Evolutionary conservation across 2,113 vertebrate species (phyloP).

Genomic region (Hippocampus guttulatus): DNA sequence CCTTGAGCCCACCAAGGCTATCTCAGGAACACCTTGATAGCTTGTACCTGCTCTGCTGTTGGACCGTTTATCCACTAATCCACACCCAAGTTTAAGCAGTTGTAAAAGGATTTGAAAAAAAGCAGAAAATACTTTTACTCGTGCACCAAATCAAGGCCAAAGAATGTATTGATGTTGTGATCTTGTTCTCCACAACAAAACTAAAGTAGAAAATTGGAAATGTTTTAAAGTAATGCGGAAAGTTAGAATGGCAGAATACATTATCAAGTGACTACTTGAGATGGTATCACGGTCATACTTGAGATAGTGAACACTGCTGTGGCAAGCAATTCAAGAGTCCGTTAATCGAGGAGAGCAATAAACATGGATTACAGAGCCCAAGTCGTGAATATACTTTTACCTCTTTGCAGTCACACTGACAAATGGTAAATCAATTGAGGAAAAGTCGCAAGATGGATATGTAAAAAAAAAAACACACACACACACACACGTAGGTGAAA

Average conservation of each 20-base stretch:
- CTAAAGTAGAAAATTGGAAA: slow-evolving; percentile 3
- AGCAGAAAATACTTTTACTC: slow-evolving; percentile 50
- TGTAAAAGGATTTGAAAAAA: slow-evolving; percentile 62
- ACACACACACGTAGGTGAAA: neutral
- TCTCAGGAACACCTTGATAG: slow-evolving; percentile 67
- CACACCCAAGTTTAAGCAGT: slow-evolving; percentile 62
- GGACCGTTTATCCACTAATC: slow-evolving; percentile 69
- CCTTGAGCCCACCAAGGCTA: slow-evolving; percentile 49
- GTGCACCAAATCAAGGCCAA: slow-evolving; percentile 56
- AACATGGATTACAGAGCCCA: neutral
- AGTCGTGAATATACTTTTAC: slow-evolving; percentile 2
- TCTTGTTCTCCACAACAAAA: slow-evolving; percentile 32
- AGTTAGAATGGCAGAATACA: neutral
- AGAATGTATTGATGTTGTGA: slow-evolving; percentile 56
- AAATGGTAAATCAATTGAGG: slow-evolving; percentile 5
- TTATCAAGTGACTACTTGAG: slow-evolving; percentile 7
- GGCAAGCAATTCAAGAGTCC: slow-evolving; percentile 31
- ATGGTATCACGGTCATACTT: slow-evolving; percentile 6
- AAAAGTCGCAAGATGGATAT: neutral
- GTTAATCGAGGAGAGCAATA: slow-evolving; percentile 34
- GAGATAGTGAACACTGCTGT: slow-evolving; percentile 26
- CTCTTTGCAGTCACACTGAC: neutral
- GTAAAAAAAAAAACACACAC: neutral
- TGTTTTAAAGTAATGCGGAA: slow-evolving; percentile 8
- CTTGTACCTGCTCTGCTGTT: slow-evolving; percentile 64